Evolutionary conservation across 2,888 invertebrate genomes (phyloP).

Genomic region (Theretra japonica): DNA sequence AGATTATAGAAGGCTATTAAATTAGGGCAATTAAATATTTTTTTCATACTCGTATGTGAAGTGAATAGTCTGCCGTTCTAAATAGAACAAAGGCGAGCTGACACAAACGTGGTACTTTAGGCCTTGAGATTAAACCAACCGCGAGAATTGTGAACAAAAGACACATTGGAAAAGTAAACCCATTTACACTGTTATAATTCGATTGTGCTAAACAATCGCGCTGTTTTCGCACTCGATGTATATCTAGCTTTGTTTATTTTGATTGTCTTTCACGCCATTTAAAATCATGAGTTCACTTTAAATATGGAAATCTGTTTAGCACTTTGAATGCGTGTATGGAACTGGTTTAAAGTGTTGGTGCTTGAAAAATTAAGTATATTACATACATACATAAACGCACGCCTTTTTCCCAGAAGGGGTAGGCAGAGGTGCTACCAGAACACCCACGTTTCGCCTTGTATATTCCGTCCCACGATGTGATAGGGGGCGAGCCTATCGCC

Average conservation of each 20-base stretch:
- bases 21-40: slow-evolving; percentile 10
- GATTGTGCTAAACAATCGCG: not conserved
- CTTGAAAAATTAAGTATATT: not conserved
- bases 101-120: slow-evolving; percentile 20
- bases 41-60: slow-evolving; percentile 10
- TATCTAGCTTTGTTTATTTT: slow-evolving; percentile 11
- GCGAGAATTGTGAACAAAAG: slow-evolving; percentile 1
- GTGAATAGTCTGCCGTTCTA: slow-evolving; percentile 12
- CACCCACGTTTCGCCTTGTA: too few species aligned
- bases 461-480: too few species aligned
- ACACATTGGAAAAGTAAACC: slow-evolving; percentile 2
- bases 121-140: slow-evolving; percentile 12
- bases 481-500: too few species aligned
- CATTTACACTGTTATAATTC: slow-evolving; percentile 12
- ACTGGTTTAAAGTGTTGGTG: not conserved
- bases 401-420: too few species aligned
- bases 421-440: too few species aligned
- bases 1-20: not conserved
- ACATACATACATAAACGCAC: too few species aligned
- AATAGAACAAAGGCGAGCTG: slow-evolving; percentile 22
- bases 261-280: not conserved
- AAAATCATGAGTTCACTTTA: not conserved
- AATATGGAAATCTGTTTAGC: too few species aligned
- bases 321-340: not conserved
- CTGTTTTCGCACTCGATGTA: not conserved